These are phyloP conservation scores for Condylostylus longicornis DNA, from an alignment of 1,140 invertebrate species.

Conservation along the genomic window DNA sequence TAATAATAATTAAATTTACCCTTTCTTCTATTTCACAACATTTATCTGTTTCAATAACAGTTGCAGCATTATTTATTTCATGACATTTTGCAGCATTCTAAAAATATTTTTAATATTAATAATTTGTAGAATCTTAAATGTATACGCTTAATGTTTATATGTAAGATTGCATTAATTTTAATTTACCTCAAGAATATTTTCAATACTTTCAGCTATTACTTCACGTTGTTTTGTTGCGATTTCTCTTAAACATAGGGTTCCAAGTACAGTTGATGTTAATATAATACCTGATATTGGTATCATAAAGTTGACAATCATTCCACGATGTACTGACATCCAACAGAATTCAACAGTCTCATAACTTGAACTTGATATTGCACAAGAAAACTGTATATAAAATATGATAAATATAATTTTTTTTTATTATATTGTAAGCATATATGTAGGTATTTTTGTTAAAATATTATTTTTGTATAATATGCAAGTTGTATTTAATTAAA, in stretches of 20 bases:
- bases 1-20: conserved; percentile 3
- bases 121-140: neutral
- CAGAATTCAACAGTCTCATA: conserved; percentile 55
- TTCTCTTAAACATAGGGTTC: conserved; percentile 19
- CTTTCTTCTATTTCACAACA: conserved; percentile 6
- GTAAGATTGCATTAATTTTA: neutral
- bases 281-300: conserved; percentile 49
- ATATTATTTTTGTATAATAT: neutral
- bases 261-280: conserved; percentile 38
- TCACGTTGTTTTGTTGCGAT: conserved; percentile 6
- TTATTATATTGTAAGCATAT: conserved; percentile 6
- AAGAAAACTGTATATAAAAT: conserved; percentile 41
- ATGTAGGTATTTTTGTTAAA: neutral
- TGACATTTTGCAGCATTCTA: neutral
- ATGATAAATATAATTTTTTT: neutral
- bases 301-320: conserved; percentile 56
- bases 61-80: neutral
- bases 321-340: conserved; percentile 55
- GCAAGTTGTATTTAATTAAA: neutral
- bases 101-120: too few relatives aligned
- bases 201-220: conserved; percentile 6
- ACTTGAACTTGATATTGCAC: conserved; percentile 42
- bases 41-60: conserved; percentile 2
- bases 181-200: conserved; percentile 5
- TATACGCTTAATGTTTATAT: neutral